Conservation (phyloP, 30 jellyfish, hydroid and myxozoan species). For the Mastigias papua region DNA sequence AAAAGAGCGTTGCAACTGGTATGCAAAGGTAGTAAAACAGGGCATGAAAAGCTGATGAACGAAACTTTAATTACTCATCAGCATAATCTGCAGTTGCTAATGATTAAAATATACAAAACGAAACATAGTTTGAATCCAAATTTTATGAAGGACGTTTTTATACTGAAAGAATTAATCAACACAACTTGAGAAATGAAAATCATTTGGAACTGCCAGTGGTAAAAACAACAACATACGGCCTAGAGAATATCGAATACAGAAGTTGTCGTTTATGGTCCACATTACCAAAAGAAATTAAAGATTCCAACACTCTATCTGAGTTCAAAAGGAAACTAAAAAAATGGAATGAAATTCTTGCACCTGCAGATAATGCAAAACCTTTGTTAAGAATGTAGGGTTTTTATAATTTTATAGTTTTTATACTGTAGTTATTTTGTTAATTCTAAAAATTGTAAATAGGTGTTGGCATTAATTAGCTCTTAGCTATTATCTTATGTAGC, state of each 20-base stretch:
- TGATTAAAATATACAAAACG: slow-evolving; percentile 6
- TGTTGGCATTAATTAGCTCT: too few species aligned
- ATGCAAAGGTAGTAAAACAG: too few species aligned
- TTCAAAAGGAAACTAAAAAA: background rate
- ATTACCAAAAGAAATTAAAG: slow-evolving; percentile 9
- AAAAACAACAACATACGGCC: background rate
- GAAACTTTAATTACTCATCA: too few species aligned
- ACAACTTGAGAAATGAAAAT: background rate
- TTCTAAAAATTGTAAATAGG: too few species aligned
- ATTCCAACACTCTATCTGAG: slow-evolving; percentile 15
- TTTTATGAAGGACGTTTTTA: background rate
- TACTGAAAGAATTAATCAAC: background rate
- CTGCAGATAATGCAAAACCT: too few species aligned
- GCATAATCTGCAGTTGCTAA: too few species aligned
- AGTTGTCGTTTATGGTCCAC: slow-evolving; percentile 1
- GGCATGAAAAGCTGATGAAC: too few species aligned
- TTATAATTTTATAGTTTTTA: too few species aligned
- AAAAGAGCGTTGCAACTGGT: too few species aligned
- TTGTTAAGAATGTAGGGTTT: too few species aligned
- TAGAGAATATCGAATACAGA: slow-evolving; percentile 2
- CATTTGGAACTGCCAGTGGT: background rate
- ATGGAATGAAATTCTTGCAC: background rate
- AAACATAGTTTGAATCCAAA: background rate
- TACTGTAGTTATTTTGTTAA: too few species aligned
- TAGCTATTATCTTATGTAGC: too few species aligned